These are phyloP conservation scores for Eidolon helvum DNA, from an alignment of 2,113 vertebrate genomes.

Conservation along the genomic window DNA sequence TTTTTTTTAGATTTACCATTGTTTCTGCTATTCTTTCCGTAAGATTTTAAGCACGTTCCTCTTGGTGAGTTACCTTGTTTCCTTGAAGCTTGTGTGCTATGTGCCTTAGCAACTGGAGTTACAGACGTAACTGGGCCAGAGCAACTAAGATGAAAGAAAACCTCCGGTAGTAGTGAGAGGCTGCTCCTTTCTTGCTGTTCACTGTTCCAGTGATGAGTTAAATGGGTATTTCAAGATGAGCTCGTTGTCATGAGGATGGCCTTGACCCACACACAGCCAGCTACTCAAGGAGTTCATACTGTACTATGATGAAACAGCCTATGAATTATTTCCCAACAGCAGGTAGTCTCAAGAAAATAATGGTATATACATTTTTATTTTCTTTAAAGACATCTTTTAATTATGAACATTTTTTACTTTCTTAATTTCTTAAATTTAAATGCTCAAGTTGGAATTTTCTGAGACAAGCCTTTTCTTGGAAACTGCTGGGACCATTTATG, in stretches of 20 bases:
- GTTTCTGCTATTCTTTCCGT: neutral
- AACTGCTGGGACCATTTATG: neutral
- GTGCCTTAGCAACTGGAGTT: neutral
- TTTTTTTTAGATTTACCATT: neutral
- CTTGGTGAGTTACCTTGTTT: neutral
- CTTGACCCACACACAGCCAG: neutral
- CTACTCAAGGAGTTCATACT: neutral
- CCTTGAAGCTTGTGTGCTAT: neutral
- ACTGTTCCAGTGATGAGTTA: neutral
- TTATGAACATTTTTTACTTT: neutral
- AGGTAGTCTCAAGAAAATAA: neutral
- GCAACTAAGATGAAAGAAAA: neutral
- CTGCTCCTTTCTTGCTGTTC: neutral
- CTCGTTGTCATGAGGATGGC: neutral
- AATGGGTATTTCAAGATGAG: neutral
- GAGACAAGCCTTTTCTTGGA: neutral
- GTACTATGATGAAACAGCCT: fast-evolving
- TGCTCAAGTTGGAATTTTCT: neutral
- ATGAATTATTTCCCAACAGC: neutral
- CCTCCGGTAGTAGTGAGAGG: neutral
- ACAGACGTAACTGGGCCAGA: neutral
- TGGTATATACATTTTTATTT: neutral
- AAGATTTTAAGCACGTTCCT: neutral
- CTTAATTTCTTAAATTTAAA: neutral
- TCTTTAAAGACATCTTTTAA: neutral